Conservation (phyloP, 2,797 vertebrate species). For the Pogoniulus pusillus region DNA sequence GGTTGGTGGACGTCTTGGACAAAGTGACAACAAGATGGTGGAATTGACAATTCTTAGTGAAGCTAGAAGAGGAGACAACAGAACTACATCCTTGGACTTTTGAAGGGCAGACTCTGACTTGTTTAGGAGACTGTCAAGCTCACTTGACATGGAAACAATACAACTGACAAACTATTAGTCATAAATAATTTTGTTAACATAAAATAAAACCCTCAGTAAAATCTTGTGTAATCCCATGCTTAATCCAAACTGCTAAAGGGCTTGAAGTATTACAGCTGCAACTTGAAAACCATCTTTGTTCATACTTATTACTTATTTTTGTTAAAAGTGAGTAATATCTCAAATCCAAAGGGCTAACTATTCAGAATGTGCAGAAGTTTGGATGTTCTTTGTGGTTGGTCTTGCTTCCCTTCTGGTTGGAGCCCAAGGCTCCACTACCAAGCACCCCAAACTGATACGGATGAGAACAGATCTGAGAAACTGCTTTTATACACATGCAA, state of each 20-base stretch:
- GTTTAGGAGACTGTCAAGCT: not conserved
- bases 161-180: not conserved
- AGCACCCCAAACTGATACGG: not conserved
- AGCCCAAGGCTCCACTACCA: not conserved
- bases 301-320: not conserved
- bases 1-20: no score
- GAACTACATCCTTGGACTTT: no score
- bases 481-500: not conserved
- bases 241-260: not conserved
- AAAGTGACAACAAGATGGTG: no score
- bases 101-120: no score
- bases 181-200: not conserved
- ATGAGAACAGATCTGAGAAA: conserved; percentile 52
- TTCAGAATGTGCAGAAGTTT: not conserved
- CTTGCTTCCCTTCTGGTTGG: not conserved
- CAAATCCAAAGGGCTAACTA: not conserved
- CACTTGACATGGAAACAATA: not conserved
- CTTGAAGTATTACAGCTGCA: not conserved
- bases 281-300: not conserved
- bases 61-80: no score
- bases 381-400: conserved; percentile 14
- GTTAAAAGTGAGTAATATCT: not conserved
- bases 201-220: not conserved
- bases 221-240: not conserved
- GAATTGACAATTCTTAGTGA: no score